These are phyloP conservation scores for Ceryle rudis DNA, from an alignment of 2,797 vertebrate genomes.

Conservation along the genomic window DNA sequence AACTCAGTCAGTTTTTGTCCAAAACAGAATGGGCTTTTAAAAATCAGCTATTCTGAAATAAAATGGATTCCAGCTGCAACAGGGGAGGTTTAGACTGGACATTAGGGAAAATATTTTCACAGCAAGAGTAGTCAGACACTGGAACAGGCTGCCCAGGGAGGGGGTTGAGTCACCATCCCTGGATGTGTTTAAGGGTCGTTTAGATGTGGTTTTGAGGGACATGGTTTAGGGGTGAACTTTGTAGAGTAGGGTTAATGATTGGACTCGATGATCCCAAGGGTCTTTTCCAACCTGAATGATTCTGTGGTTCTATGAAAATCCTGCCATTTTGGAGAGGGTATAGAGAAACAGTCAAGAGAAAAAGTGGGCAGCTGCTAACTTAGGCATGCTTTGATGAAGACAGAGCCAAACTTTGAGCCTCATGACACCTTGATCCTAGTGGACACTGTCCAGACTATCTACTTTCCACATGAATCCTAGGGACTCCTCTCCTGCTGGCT, in stretches of 20 bases:
- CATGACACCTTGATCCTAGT: neutral
- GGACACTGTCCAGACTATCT: neutral
- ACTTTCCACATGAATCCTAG: neutral
- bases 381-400: neutral
- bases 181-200: too few species aligned
- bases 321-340: neutral
- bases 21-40: neutral
- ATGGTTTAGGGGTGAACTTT: too few species aligned
- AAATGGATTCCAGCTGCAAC: neutral
- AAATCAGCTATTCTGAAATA: neutral
- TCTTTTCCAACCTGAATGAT: too few species aligned
- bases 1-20: neutral
- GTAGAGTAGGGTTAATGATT: too few species aligned
- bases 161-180: too few species aligned
- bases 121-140: too few species aligned
- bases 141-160: too few species aligned
- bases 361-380: neutral
- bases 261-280: too few species aligned
- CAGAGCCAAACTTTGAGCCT: neutral
- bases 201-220: too few species aligned
- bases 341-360: neutral
- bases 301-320: neutral
- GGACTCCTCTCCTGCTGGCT: neutral
- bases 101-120: too few species aligned
- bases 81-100: too few species aligned